phyloP scores from a whole-genome alignment of 2,113 vertebrate species.

The Furnarius figulus region DNA sequence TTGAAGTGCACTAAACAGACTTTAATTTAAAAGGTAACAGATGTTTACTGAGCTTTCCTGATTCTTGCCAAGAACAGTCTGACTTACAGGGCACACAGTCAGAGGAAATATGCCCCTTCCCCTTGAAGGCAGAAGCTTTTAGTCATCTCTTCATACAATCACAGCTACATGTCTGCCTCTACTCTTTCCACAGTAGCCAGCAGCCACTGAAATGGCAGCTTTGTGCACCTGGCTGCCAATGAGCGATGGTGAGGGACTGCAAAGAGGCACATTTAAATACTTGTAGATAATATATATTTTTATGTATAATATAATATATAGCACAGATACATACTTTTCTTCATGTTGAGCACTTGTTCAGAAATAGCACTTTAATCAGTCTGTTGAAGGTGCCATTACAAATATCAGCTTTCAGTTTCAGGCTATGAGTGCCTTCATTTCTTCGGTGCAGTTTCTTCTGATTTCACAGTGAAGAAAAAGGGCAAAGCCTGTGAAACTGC shows the following conservation, averaged over 20 bases:
- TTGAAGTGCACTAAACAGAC: conserved; percentile 36
- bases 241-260: background rate
- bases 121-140: background rate
- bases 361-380: background rate
- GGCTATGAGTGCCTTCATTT: background rate
- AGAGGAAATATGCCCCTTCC: background rate
- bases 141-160: background rate
- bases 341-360: background rate
- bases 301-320: no score
- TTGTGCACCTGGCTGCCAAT: background rate
- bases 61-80: background rate
- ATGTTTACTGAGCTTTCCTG: conserved; percentile 6
- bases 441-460: background rate
- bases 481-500: background rate
- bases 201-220: background rate
- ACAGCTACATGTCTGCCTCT: background rate
- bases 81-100: background rate
- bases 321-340: background rate
- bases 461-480: background rate
- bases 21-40: conserved; percentile 16
- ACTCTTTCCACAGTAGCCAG: background rate
- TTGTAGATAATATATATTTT: background rate
- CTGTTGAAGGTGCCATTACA: background rate
- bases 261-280: background rate
- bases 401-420: background rate